Percentiles rank a stretch among this genome's conserved stretches.
Evolutionary conservation across 2,888 invertebrate species (phyloP).

Genomic region (Hemithea aestivaria): DNA sequence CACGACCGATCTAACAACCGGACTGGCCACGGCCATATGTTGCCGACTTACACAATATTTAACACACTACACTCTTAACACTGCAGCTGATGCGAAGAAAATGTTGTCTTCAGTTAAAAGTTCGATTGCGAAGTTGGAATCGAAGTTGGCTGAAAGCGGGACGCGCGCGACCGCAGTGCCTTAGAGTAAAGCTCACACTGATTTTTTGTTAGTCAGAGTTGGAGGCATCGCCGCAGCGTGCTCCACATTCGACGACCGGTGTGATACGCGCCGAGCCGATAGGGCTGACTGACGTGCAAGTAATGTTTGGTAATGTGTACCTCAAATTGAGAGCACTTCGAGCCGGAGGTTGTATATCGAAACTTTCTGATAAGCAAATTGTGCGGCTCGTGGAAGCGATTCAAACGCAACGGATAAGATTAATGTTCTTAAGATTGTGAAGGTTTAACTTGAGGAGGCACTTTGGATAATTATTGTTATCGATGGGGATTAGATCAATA

Average conservation of each 20-base stretch:
- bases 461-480: too few relatives aligned
- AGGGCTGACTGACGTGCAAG: conserved; percentile 35
- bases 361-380: conserved; percentile 12
- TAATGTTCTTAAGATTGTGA: too few relatives aligned
- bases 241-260: conserved; percentile 76
- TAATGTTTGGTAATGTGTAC: conserved; percentile 13
- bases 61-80: conserved; percentile 56
- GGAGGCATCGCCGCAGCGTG: conserved; percentile 73
- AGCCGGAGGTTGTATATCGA: conserved; percentile 10
- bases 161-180: conserved; percentile 65
- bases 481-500: too few relatives aligned
- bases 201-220: conserved; percentile 72
- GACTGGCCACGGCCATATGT: conserved; percentile 71
- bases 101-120: conserved; percentile 16
- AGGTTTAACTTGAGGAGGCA: too few relatives aligned
- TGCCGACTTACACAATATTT: conserved; percentile 62
- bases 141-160: conserved; percentile 37
- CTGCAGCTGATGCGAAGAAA: conserved; percentile 19
- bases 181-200: conserved; percentile 73
- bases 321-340: conserved; percentile 9
- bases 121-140: conserved; percentile 16
- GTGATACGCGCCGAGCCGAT: conserved; percentile 57
- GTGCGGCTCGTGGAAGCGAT: background rate
- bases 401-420: background rate
- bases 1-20: conserved; percentile 55